phyloP scores from a whole-genome alignment of 2,113 vertebrate genomes.

The Silurus glanis region DNA sequence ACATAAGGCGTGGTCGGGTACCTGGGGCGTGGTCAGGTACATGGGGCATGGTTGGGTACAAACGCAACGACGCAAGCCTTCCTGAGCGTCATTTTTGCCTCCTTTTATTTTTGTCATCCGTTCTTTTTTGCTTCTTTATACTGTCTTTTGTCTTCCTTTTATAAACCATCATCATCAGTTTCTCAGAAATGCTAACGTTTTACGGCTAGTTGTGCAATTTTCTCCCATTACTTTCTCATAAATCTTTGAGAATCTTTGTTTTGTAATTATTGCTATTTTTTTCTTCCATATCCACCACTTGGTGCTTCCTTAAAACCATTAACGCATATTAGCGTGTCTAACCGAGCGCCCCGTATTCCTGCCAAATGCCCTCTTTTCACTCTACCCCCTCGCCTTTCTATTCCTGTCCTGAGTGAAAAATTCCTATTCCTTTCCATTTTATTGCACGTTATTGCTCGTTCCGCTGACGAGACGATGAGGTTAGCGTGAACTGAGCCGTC shows the following conservation, averaged over 20 bases:
- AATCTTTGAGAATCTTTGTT: background rate
- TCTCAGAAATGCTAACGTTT: background rate
- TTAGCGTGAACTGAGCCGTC: background rate
- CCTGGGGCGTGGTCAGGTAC: too few species aligned
- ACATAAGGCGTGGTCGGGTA: too few species aligned
- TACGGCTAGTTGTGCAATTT: background rate
- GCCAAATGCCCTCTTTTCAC: background rate
- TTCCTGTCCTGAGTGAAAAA: slow-evolving; percentile 4
- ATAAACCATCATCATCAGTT: background rate
- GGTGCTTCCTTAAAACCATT: background rate
- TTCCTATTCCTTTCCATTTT: background rate
- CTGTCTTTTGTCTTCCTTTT: background rate
- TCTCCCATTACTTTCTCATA: background rate
- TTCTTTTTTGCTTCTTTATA: too few species aligned
- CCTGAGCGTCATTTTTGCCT: background rate
- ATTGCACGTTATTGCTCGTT: slow-evolving; percentile 11
- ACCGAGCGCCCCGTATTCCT: too few species aligned
- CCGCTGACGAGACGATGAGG: background rate
- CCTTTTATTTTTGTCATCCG: background rate
- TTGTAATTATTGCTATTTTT: background rate
- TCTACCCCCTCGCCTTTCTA: background rate
- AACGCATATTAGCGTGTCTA: background rate
- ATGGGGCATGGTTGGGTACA: too few species aligned
- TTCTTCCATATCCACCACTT: background rate
- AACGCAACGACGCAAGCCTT: too few species aligned